Conservation (phyloP, 2,797 vertebrate genomes). For the Sebastes steindachneri region DNA sequence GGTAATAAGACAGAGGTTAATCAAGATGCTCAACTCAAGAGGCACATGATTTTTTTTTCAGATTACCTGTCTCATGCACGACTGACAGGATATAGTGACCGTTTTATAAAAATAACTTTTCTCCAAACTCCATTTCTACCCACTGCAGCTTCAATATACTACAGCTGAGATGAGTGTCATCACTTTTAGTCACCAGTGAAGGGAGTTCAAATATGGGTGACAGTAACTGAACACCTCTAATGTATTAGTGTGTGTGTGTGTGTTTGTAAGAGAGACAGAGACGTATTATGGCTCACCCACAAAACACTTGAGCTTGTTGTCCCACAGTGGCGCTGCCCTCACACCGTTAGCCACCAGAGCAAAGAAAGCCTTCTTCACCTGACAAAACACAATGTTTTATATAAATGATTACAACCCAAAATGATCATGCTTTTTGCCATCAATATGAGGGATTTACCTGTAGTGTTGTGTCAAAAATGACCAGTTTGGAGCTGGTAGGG, state of each 20-base stretch:
- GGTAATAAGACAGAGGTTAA: no score
- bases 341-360: constrained; percentile 96
- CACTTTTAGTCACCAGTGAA: background rate
- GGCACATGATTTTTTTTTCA: no score
- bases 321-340: constrained; percentile 97
- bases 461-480: constrained; percentile 92
- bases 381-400: constrained; percentile 21
- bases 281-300: constrained; percentile 84
- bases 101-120: no score
- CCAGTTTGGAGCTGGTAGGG: constrained; percentile 96
- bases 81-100: no score
- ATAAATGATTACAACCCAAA: background rate
- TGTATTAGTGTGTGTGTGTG: background rate
- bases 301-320: constrained; percentile 96
- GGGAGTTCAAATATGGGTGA: background rate
- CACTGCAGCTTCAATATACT: no score
- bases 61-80: no score
- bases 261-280: background rate
- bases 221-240: background rate
- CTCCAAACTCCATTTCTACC: no score
- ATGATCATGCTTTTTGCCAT: background rate
- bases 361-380: constrained; percentile 99
- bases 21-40: no score
- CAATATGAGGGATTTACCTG: constrained; percentile 79
- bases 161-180: no score